phyloP scores from a whole-genome alignment of 2,797 vertebrate genomes.

The Melanotaenia nigrans region DNA sequence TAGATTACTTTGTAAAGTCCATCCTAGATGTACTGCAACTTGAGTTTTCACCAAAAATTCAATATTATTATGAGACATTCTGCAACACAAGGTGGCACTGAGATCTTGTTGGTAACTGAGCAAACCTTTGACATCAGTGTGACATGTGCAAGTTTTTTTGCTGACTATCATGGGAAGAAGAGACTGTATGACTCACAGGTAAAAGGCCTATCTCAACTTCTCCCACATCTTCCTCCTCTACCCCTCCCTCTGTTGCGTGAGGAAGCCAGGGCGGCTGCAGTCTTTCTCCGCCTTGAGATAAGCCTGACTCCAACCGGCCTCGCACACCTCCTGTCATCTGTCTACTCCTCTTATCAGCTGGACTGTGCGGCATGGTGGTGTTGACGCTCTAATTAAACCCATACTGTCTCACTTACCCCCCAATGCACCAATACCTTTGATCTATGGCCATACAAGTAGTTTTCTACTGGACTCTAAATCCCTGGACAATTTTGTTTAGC shows the following conservation, averaged over 20 bases:
- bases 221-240: slow-evolving; percentile 55
- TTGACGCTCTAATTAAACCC: slow-evolving; percentile 81
- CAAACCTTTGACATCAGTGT: slow-evolving; percentile 57
- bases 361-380: slow-evolving; percentile 61
- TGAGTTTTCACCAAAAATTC: slow-evolving; percentile 18
- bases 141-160: slow-evolving; percentile 44
- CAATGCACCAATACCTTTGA: slow-evolving; percentile 37
- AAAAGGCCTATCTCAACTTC: slow-evolving; percentile 65
- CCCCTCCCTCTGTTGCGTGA: slow-evolving; percentile 75
- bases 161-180: slow-evolving; percentile 51
- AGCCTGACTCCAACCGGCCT: slow-evolving; percentile 84
- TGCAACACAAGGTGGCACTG: slow-evolving; percentile 75
- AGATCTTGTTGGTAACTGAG: slow-evolving; percentile 36
- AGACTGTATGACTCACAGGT: slow-evolving; percentile 77
- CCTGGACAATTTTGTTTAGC: neutral
- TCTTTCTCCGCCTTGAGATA: slow-evolving; percentile 81
- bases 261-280: slow-evolving; percentile 81
- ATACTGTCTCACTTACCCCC: slow-evolving; percentile 61
- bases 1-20: slow-evolving; percentile 25
- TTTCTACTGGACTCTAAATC: slow-evolving; percentile 4
- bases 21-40: neutral
- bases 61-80: slow-evolving; percentile 12
- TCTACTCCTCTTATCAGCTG: slow-evolving; percentile 83
- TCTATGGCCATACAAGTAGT: slow-evolving; percentile 26
- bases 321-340: slow-evolving; percentile 85